Evolutionary conservation across 2,797 vertebrate genomes (phyloP).

Genomic region (Sebastes vulpes): DNA sequence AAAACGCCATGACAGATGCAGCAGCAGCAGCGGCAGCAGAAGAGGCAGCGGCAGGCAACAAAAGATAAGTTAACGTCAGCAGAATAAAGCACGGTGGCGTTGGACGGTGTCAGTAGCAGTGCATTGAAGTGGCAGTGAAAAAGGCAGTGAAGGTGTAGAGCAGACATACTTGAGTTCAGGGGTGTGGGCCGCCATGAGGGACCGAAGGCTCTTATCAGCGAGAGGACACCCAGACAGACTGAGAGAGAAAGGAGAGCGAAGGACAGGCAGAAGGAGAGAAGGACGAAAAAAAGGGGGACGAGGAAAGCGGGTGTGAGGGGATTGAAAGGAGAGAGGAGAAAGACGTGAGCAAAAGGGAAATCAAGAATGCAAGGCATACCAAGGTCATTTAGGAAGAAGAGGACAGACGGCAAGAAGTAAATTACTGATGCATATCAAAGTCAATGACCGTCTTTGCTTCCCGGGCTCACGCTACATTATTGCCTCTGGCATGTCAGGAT

Average conservation of each 20-base stretch:
- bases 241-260: slow-evolving; percentile 62
- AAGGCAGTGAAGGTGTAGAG: slow-evolving; percentile 68
- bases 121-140: slow-evolving; percentile 52
- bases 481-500: slow-evolving; percentile 59
- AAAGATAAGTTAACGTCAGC: slow-evolving; percentile 58
- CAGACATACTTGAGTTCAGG: slow-evolving; percentile 99
- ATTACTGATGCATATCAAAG: slow-evolving; percentile 78
- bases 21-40: slow-evolving; percentile 41
- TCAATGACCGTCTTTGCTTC: slow-evolving; percentile 57
- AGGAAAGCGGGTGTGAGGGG: slow-evolving; percentile 40
- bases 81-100: slow-evolving; percentile 34
- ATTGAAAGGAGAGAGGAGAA: slow-evolving; percentile 52
- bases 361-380: slow-evolving; percentile 78
- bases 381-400: slow-evolving; percentile 77
- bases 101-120: slow-evolving; percentile 46
- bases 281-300: slow-evolving; percentile 33
- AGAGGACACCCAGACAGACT: slow-evolving; percentile 99
- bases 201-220: slow-evolving; percentile 99
- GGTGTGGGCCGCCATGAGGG: slow-evolving; percentile 99
- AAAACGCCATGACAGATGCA: slow-evolving; percentile 48
- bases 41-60: slow-evolving; percentile 51
- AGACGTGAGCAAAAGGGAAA: slow-evolving; percentile 74
- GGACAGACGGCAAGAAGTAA: slow-evolving; percentile 72
- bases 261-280: slow-evolving; percentile 39
- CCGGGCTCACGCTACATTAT: slow-evolving; percentile 49